Evolutionary conservation across 2,113 vertebrate genomes (phyloP).

Genomic region (Pteruthius melanotis): DNA sequence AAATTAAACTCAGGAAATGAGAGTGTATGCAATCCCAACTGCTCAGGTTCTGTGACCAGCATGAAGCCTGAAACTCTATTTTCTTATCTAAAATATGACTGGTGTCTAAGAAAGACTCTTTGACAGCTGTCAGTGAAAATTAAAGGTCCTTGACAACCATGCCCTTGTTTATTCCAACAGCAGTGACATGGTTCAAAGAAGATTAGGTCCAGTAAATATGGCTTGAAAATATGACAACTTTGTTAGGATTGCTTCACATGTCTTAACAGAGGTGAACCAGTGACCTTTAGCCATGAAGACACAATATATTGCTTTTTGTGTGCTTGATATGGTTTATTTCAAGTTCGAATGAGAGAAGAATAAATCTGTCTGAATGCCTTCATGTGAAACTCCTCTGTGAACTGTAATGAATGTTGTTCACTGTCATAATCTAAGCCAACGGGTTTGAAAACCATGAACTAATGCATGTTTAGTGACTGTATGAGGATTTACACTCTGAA

Average conservation of each 20-base stretch:
- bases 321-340: not conserved
- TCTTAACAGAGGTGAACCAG: not conserved
- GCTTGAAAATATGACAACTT: slow-evolving; percentile 63
- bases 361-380: not conserved
- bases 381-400: not conserved
- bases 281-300: slow-evolving; percentile 1
- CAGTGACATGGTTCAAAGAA: slow-evolving; percentile 55
- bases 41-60: not conserved
- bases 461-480: not conserved
- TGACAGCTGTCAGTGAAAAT: slow-evolving; percentile 66
- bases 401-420: not conserved
- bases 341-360: not conserved
- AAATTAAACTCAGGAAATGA: slow-evolving; percentile 63
- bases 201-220: slow-evolving; percentile 59
- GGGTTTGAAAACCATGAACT: not conserved
- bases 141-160: slow-evolving; percentile 51
- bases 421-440: not conserved
- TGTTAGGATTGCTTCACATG: slow-evolving; percentile 37
- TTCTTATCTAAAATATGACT: slow-evolving; percentile 43
- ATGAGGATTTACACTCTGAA: not conserved
- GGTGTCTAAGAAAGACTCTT: not conserved
- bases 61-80: not conserved
- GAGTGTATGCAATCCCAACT: not conserved
- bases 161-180: slow-evolving; percentile 44
- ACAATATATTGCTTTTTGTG: not conserved